Percentiles rank a stretch among this genome's conserved stretches.
Conservation (phyloP, 2,797 vertebrate species). For the Apogon talboti region DNA sequence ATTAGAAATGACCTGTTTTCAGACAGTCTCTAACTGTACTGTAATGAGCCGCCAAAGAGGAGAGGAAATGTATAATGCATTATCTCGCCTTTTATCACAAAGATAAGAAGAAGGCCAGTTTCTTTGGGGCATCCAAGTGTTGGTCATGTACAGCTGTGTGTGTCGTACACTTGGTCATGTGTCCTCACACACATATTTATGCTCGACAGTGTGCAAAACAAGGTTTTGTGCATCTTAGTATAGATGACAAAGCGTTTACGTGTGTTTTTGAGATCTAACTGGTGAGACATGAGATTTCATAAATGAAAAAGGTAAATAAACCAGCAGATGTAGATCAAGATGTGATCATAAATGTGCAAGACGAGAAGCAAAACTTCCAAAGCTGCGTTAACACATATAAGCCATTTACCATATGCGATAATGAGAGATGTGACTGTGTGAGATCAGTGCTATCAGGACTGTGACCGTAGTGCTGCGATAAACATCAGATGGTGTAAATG, state of each 20-base stretch:
- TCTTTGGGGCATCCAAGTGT: slow-evolving; percentile 74
- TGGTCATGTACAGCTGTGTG: slow-evolving; percentile 67
- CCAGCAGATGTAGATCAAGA: neutral
- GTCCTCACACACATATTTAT: slow-evolving; percentile 4
- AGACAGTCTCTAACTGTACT: slow-evolving; percentile 57
- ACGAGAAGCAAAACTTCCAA: slow-evolving; percentile 5
- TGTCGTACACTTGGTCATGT: too few relatives aligned
- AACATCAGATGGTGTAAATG: slow-evolving; percentile 72
- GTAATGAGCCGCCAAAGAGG: slow-evolving; percentile 70
- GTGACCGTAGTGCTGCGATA: slow-evolving; percentile 41
- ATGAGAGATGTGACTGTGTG: slow-evolving; percentile 56
- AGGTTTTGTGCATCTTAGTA: slow-evolving; percentile 29
- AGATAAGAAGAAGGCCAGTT: slow-evolving; percentile 71
- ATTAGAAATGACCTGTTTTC: slow-evolving; percentile 64
- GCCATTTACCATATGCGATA: slow-evolving; percentile 48
- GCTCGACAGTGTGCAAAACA: slow-evolving; percentile 6
- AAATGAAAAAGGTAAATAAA: slow-evolving; percentile 4
- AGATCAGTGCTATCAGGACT: slow-evolving; percentile 55
- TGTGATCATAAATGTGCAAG: too few relatives aligned
- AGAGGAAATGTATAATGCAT: slow-evolving; percentile 71
- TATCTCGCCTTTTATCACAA: slow-evolving; percentile 66
- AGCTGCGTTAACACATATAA: slow-evolving; percentile 38
- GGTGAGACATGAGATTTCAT: too few relatives aligned
- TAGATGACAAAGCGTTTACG: slow-evolving; percentile 21
- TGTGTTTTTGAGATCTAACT: too few relatives aligned